Base-by-base conservation (phyloP, 30 jellyfish, hydroid and myxozoan genomes). In the Rhopilema esculentum region DNA sequence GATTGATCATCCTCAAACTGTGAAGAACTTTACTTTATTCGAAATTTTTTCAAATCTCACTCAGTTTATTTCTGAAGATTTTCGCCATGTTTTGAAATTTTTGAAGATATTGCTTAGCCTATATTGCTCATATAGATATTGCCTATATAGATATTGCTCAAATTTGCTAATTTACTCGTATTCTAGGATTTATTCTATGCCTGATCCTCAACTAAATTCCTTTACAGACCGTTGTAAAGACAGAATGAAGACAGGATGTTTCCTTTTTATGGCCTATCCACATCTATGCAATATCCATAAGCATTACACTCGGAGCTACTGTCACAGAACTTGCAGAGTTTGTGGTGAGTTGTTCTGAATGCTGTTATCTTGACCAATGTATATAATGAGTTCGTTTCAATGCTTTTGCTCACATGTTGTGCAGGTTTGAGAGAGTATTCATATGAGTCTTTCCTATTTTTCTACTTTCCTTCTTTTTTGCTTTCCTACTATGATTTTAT, bases 311-410 rank as follows among this genome's bases (percentile, higher is more conserved):
- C 68, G 33, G 28, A 40, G 27, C 24, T 82, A 71, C 69, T 91
- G 97, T 49, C 87, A 63, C 52, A 76, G 97, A 40, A 91, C 97
- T 0, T 91, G 97, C 82, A 91, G 94, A 40, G 85, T 72, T 75
- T 91, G 97, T 84, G 88, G 97, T 91, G 69, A 83, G 95, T 75
- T 22, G 8, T 12, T 16, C 69, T 77, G n/a, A n/a, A n/a, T n/a
- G n/a, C n/a, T n/a, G n/a, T n/a, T n/a, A n/a, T n/a, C n/a, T n/a
- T n/a, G n/a, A n/a, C n/a, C n/a, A n/a, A n/a, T n/a, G n/a, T n/a
- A n/a, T n/a, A n/a, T n/a, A n/a, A n/a, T 18, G 72, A 1, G 72
- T 63, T 63, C 72, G 66, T 63, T n/a, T 63, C 4, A 24, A 19
- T 63, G 72, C 72, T 40, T 20, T 18, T 16, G 53, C 16, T 25